Conservation (phyloP, 2,888 invertebrate species). For the Ophioninae sp. region DNA sequence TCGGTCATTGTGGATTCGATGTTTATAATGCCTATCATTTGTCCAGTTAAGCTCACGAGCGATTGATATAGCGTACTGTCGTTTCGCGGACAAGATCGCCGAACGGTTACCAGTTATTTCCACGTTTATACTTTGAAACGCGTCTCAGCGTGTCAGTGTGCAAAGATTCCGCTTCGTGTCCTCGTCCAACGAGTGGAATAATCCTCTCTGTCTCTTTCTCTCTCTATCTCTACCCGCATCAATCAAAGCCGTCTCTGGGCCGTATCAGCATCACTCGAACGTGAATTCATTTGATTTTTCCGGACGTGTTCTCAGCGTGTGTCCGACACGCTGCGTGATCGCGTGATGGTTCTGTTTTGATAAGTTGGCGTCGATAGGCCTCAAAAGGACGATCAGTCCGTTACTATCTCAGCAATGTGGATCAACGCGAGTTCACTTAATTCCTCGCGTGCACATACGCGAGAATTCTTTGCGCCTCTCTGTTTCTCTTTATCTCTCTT, state of each 20-base stretch:
- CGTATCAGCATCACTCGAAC: slow-evolving; percentile 42
- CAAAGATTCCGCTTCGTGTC: slow-evolving; percentile 42
- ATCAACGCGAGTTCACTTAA: slow-evolving; percentile 40
- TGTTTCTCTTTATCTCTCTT: not conserved
- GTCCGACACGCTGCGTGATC: slow-evolving; percentile 31
- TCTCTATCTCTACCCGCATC: slow-evolving; percentile 16
- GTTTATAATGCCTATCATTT: slow-evolving; percentile 56
- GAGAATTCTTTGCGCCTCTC: slow-evolving; percentile 24
- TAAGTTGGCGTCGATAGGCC: slow-evolving; percentile 52
- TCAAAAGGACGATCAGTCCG: slow-evolving; percentile 33
- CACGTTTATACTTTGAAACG: slow-evolving; percentile 46
- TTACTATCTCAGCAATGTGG: slow-evolving; percentile 37
- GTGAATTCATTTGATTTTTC: slow-evolving; percentile 42
- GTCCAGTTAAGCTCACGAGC: slow-evolving; percentile 47
- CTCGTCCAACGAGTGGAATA: slow-evolving; percentile 33
- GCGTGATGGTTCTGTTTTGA: slow-evolving; percentile 53
- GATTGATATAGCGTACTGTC: slow-evolving; percentile 53
- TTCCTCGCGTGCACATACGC: slow-evolving; percentile 16
- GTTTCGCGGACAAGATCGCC: slow-evolving; percentile 41
- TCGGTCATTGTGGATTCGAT: slow-evolving; percentile 45
- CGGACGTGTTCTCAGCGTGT: slow-evolving; percentile 13
- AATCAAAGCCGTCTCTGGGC: slow-evolving; percentile 45
- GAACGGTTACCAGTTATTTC: slow-evolving; percentile 49
- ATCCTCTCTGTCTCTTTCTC: slow-evolving; percentile 10
- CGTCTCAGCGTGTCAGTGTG: slow-evolving; percentile 30